These are phyloP conservation scores for Heteromormyrus szaboi DNA, from an alignment of 2,797 vertebrate species.

Conservation along the genomic window DNA sequence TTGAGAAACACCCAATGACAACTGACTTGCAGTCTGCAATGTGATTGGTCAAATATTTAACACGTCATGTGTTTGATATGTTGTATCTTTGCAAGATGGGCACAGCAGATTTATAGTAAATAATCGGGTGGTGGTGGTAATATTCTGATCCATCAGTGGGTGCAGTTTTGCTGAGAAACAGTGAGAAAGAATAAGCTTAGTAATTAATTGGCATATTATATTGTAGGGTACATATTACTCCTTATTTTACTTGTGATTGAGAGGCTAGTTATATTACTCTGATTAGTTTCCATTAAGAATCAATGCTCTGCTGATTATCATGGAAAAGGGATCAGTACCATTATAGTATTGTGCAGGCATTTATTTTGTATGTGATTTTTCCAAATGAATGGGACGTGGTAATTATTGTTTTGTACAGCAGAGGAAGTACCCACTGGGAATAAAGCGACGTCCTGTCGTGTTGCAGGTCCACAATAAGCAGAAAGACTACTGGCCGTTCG, in stretches of 20 bases:
- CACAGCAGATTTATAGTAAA: neutral
- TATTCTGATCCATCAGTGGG: neutral
- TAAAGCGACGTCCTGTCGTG: neutral
- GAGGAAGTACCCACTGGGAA: too few species aligned
- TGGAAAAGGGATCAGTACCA: neutral
- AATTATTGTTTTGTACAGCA: neutral
- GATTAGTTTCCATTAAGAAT: neutral
- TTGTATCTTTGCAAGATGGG: neutral
- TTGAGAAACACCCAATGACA: neutral
- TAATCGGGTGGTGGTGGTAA: neutral
- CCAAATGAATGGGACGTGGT: neutral
- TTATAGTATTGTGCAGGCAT: neutral
- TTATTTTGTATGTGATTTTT: neutral
- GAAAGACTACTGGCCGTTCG: neutral
- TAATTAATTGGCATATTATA: neutral
- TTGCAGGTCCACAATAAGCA: slow-evolving; percentile 2
- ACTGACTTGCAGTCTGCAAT: neutral
- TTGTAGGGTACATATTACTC: neutral
- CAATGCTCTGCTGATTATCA: neutral
- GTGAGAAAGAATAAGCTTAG: neutral
- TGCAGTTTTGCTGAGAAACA: neutral
- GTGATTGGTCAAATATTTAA: neutral
- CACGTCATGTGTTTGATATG: neutral
- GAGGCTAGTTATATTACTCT: neutral
- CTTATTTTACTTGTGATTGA: neutral